Evolutionary conservation across 2,888 invertebrate species (phyloP).

Genomic region (Leptinotarsa juncta): DNA sequence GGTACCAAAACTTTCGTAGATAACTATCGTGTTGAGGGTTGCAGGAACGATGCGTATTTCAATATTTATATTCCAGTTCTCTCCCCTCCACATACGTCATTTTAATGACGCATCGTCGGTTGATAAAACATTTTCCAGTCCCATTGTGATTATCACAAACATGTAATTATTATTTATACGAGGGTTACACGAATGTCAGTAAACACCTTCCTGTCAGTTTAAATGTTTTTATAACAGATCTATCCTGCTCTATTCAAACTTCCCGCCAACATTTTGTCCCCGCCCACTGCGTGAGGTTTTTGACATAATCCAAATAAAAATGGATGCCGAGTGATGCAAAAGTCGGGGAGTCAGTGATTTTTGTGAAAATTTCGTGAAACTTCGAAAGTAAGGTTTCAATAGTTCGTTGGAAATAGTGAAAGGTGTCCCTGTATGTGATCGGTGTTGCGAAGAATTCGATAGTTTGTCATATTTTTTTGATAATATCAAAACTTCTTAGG

Average conservation of each 20-base stretch:
- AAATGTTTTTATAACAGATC: not conserved
- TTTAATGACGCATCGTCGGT: conserved; percentile 16
- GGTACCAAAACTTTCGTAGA: conserved; percentile 16
- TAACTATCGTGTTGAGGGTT: not conserved
- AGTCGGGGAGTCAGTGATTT: conserved; percentile 35
- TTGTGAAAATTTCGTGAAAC: conserved; percentile 22
- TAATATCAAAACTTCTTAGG: conserved; percentile 30
- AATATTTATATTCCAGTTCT: not conserved
- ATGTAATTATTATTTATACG: not conserved
- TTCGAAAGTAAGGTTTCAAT: conserved; percentile 28
- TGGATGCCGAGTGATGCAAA: conserved; percentile 38
- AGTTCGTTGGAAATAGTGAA: not conserved
- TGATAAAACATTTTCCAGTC: not conserved
- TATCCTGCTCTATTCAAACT: conserved; percentile 18
- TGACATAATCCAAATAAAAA: conserved; percentile 37
- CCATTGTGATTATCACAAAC: not conserved
- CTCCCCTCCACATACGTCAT: conserved; percentile 32
- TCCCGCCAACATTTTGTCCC: conserved; percentile 26
- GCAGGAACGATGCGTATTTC: not conserved
- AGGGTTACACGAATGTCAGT: not conserved
- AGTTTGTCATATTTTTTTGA: conserved; percentile 14
- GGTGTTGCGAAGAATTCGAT: not conserved
- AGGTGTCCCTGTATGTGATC: not conserved
- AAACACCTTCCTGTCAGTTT: not conserved
- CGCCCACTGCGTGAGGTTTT: conserved; percentile 27